Conservation (phyloP, 1,140 invertebrate genomes). For the Drosophila mojavensis region DNA sequence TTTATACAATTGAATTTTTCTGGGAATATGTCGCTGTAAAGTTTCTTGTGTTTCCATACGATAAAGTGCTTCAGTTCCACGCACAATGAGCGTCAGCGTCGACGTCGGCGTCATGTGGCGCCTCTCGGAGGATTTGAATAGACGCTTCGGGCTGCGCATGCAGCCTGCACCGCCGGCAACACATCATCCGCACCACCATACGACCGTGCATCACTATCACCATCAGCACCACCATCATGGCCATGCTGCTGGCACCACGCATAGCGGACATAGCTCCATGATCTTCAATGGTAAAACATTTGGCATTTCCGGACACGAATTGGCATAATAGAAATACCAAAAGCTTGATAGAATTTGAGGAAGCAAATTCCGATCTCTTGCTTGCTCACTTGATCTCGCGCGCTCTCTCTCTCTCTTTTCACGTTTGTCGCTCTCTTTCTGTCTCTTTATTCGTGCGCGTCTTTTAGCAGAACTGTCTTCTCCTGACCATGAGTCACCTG, state of each 20-base stretch:
- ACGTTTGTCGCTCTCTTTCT: not conserved
- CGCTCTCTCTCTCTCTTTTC: not conserved
- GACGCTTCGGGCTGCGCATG: constrained; percentile 81
- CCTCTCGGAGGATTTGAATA: constrained; percentile 82
- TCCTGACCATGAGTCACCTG: constrained; percentile 23
- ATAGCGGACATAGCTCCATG: constrained; percentile 77
- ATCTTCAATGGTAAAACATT: constrained; percentile 84
- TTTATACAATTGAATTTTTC: not conserved
- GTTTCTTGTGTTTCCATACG: not conserved
- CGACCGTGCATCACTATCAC: constrained; percentile 69
- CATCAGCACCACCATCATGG: constrained; percentile 65
- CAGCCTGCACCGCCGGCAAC: constrained; percentile 66
- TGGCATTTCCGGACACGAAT: constrained; percentile 36
- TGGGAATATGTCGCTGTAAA: constrained; percentile 8
- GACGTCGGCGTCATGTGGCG: constrained; percentile 84
- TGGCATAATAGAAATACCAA: constrained; percentile 5
- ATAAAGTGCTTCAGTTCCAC: not conserved
- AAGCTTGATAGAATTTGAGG: not conserved
- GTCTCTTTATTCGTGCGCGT: not conserved
- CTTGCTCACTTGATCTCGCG: not conserved
- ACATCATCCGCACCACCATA: constrained; percentile 59
- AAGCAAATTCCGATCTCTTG: constrained; percentile 21
- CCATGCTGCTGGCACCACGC: constrained; percentile 37
- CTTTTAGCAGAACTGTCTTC: not conserved
- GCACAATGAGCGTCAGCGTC: constrained; percentile 80